Evolutionary conservation across 2,113 vertebrate genomes (phyloP).

Genomic region (Protobothrops mucrosquamatus): DNA sequence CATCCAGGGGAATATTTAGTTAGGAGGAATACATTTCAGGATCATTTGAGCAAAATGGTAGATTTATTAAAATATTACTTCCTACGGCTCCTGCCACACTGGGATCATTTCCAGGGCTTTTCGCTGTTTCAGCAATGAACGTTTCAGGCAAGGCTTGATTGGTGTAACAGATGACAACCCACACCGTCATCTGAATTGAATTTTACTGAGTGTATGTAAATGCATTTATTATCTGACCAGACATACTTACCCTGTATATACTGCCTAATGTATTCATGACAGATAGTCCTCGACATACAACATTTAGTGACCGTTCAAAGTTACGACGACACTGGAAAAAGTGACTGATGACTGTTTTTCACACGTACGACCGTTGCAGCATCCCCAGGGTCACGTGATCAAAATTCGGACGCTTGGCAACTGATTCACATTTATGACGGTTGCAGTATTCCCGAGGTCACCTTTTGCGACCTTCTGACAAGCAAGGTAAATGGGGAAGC

Average conservation of each 20-base stretch:
- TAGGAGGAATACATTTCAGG: conserved; percentile 40
- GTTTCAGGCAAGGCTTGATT: conserved; percentile 22
- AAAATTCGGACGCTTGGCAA: neutral
- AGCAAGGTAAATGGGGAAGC: neutral
- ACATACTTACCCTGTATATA: neutral
- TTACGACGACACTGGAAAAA: neutral
- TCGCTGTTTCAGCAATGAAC: conserved; percentile 39
- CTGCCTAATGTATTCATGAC: neutral
- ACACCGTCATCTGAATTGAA: neutral
- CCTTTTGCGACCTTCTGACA: neutral
- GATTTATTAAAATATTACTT: conserved; percentile 64
- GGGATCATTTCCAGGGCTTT: conserved; percentile 58
- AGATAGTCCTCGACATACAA: neutral
- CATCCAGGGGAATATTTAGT: conserved; percentile 52
- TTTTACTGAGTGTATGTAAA: neutral
- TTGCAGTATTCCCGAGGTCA: neutral
- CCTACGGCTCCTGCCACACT: conserved; percentile 45
- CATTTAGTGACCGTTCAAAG: neutral
- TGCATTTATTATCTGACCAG: neutral
- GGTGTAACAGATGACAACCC: conserved; percentile 3
- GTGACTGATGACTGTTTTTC: neutral
- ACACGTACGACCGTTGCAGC: neutral
- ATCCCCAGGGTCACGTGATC: neutral
- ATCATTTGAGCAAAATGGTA: conserved; percentile 46
- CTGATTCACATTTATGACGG: neutral